Percentiles rank a stretch among this genome's conserved stretches.
These are phyloP conservation scores for Ptilorrhoa leucosticta DNA, from an alignment of 2,113 vertebrate genomes.

Conservation along the genomic window DNA sequence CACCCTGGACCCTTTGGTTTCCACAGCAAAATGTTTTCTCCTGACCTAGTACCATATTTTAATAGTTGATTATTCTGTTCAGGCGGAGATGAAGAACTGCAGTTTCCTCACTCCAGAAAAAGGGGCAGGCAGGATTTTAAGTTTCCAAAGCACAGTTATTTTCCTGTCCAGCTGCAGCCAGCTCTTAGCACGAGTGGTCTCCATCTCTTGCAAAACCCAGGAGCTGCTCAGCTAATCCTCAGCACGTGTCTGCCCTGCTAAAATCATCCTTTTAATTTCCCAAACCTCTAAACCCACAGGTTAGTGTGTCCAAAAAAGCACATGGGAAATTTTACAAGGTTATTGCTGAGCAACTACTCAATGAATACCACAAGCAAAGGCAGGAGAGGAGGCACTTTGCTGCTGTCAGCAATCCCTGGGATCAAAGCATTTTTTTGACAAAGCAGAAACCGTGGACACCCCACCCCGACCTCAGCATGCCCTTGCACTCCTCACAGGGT, in stretches of 20 bases:
- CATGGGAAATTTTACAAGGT: background rate
- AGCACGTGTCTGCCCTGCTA: background rate
- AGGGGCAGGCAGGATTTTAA: background rate
- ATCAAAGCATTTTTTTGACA: background rate
- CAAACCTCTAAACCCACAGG: background rate
- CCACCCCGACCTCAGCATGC: background rate
- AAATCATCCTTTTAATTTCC: background rate
- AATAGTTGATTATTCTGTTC: background rate
- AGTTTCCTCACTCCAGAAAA: background rate
- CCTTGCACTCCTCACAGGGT: background rate
- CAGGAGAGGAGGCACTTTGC: background rate
- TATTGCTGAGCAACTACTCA: background rate
- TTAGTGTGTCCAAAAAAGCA: background rate
- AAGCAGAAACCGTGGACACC: background rate
- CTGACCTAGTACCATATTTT: background rate
- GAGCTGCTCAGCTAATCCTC: background rate
- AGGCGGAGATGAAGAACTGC: background rate
- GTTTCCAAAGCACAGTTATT: background rate
- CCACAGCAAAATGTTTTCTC: background rate
- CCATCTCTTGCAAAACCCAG: background rate
- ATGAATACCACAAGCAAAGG: background rate
- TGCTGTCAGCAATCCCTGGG: background rate
- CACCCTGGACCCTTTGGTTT: background rate
- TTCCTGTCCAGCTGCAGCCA: background rate
- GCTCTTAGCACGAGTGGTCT: background rate